Percentiles rank a stretch among this genome's conserved stretches.
These are phyloP conservation scores for Capreolus pygargus DNA, from an alignment of 2,113 vertebrate genomes.

Conservation along the genomic window DNA sequence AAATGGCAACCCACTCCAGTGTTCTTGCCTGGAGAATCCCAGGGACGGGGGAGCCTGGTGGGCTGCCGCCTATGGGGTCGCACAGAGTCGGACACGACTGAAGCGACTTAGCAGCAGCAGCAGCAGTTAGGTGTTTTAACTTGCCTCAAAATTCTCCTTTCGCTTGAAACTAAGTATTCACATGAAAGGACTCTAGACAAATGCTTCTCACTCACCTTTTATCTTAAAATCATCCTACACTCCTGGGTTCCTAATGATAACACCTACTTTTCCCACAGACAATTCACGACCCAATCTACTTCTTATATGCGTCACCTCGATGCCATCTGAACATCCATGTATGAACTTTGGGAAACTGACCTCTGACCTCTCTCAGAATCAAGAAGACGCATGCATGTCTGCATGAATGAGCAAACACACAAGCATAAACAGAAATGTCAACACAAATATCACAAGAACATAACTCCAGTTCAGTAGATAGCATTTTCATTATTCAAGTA, in stretches of 20 bases:
- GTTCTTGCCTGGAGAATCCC: no score
- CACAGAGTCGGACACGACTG: no score
- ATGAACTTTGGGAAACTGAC: background rate
- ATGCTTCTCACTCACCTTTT: background rate
- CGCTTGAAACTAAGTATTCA: background rate
- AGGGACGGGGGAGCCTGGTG: no score
- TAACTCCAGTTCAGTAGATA: background rate
- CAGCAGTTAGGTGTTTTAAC: background rate
- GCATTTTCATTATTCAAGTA: background rate
- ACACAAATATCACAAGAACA: background rate
- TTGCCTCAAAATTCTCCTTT: background rate
- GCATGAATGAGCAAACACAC: background rate
- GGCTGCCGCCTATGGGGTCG: no score
- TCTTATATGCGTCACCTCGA: background rate
- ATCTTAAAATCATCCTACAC: background rate
- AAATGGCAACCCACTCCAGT: no score
- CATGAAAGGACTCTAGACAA: background rate
- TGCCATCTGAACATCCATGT: background rate
- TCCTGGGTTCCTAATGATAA: background rate
- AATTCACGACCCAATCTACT: background rate
- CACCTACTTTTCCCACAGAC: background rate
- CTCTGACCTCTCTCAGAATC: background rate
- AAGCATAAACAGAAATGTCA: background rate
- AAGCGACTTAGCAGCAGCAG: no score
- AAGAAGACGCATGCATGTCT: background rate